These are phyloP conservation scores for Clamator glandarius DNA, from an alignment of 2,797 vertebrate genomes.

Conservation along the genomic window DNA sequence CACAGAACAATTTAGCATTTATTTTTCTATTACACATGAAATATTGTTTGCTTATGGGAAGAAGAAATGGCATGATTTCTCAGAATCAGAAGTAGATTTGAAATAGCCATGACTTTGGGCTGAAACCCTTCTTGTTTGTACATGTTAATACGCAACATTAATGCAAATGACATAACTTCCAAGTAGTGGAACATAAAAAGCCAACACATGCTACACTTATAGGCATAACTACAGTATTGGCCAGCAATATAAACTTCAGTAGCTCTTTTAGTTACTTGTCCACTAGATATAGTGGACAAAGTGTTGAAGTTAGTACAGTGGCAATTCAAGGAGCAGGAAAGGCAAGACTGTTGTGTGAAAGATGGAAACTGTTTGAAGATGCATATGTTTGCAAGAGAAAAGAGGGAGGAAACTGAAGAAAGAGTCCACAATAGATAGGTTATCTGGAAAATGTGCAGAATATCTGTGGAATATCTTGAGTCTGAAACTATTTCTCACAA, in stretches of 20 bases:
- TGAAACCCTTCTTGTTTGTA: not conserved
- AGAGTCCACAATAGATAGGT: not conserved
- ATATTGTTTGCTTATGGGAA: not conserved
- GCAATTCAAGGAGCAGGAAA: not conserved
- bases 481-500: slow-evolving; percentile 50
- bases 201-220: not conserved
- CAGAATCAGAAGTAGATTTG: not conserved
- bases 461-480: slow-evolving; percentile 6
- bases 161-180: not conserved
- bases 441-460: slow-evolving; percentile 1
- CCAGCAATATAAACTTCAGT: not conserved
- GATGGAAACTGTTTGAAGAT: not conserved
- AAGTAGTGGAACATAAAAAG: not conserved
- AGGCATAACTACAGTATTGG: not conserved
- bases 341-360: not conserved
- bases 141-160: not conserved
- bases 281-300: not conserved
- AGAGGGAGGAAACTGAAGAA: not conserved
- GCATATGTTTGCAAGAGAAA: not conserved
- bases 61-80: not conserved
- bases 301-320: not conserved
- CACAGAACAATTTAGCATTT: not conserved
- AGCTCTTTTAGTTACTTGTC: not conserved
- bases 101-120: not conserved
- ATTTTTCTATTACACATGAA: not conserved